phyloP scores from a whole-genome alignment of 2,888 invertebrate genomes.

The Ditula angustiorana region DNA sequence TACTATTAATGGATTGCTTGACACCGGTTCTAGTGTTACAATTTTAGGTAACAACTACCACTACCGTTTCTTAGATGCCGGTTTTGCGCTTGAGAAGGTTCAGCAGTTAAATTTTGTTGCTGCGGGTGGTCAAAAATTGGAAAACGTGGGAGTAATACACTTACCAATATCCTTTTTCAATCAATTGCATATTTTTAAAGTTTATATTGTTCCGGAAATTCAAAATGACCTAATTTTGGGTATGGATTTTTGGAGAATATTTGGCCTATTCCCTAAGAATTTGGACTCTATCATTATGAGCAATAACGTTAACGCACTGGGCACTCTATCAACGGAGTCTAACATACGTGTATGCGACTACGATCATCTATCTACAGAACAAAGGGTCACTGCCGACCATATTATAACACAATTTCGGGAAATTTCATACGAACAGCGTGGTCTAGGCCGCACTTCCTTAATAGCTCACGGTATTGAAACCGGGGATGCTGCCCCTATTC shows the following conservation, averaged over 20 bases:
- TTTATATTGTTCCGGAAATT: background rate
- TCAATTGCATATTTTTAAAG: background rate
- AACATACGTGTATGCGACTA: background rate
- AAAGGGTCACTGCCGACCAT: background rate
- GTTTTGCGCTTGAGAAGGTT: background rate
- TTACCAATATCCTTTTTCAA: background rate
- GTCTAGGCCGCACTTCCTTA: background rate
- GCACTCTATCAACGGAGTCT: background rate
- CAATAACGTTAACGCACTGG: background rate
- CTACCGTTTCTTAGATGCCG: background rate
- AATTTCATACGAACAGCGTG: slow-evolving; percentile 4
- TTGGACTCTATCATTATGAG: background rate
- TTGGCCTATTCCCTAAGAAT: background rate
- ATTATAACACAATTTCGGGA: background rate
- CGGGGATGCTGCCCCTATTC: slow-evolving; percentile 41
- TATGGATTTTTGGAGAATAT: slow-evolving; percentile 1
- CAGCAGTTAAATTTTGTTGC: background rate
- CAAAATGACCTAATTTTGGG: background rate
- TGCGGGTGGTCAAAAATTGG: background rate
- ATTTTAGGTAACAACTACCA: background rate
- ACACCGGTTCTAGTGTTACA: slow-evolving; percentile 4
- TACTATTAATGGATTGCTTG: background rate
- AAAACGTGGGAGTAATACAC: background rate
- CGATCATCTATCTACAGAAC: background rate
- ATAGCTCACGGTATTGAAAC: slow-evolving; percentile 41